phyloP scores from a whole-genome alignment of 37 sponge, comb jelly and placozoan species.

The Halichondria panicea region DNA sequence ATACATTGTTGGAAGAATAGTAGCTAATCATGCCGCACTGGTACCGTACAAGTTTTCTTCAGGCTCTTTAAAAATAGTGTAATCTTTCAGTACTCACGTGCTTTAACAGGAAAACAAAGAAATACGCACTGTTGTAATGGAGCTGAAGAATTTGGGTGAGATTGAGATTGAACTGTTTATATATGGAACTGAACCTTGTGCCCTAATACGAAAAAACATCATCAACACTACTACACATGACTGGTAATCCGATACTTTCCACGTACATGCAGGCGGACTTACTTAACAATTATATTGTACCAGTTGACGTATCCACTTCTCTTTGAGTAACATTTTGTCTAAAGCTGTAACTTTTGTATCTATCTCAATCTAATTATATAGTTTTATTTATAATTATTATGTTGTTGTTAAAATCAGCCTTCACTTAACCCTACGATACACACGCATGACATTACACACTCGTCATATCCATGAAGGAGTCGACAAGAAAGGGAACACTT shows the following conservation, averaged over 20 bases:
- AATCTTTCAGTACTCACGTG: background rate
- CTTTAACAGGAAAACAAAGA: background rate
- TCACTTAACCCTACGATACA: too few relatives aligned
- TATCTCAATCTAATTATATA: too few relatives aligned
- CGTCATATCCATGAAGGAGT: background rate
- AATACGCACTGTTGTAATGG: background rate
- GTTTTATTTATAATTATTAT: too few relatives aligned
- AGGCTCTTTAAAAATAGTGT: conserved; percentile 12
- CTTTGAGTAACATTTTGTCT: too few relatives aligned
- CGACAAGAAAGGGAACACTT: too few relatives aligned
- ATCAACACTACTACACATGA: background rate
- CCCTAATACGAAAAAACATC: background rate
- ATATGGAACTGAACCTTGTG: background rate
- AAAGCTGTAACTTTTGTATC: too few relatives aligned
- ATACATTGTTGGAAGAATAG: background rate
- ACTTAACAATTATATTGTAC: background rate
- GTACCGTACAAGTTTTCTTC: background rate
- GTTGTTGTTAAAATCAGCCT: too few relatives aligned
- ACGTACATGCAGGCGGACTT: background rate
- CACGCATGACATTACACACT: too few relatives aligned
- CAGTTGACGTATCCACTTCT: too few relatives aligned
- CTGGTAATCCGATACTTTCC: background rate
- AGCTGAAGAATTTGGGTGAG: background rate
- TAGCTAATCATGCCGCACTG: background rate
- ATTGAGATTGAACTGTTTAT: conserved; percentile 1